These are phyloP conservation scores for Oreonectes daqikongensis DNA, from an alignment of 2,797 vertebrate genomes.

Conservation along the genomic window DNA sequence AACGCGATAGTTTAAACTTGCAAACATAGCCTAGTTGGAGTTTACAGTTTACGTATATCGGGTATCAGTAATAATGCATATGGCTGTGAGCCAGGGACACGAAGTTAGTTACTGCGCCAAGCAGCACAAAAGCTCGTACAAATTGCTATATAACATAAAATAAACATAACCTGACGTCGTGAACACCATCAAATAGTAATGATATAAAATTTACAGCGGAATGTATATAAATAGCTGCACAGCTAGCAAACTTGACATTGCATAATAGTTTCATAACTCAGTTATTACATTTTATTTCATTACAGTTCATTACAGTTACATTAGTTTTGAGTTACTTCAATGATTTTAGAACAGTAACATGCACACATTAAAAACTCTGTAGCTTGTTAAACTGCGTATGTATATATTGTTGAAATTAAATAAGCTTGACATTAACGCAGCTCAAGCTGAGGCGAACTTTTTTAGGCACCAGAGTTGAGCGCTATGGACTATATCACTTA, in stretches of 20 bases:
- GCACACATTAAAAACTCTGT: not conserved
- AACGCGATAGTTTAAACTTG: slow-evolving; percentile 72
- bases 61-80: slow-evolving; percentile 71
- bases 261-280: not conserved
- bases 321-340: slow-evolving; percentile 7
- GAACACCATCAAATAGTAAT: not conserved
- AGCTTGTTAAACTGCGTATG: not conserved
- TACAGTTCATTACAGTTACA: too few relatives aligned
- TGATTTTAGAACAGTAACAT: not conserved
- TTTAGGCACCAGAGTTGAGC: slow-evolving; percentile 34
- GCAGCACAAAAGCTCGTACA: not conserved
- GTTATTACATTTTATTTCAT: not conserved
- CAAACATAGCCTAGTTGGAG: too few relatives aligned
- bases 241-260: not conserved
- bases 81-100: slow-evolving; percentile 11
- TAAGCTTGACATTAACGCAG: slow-evolving; percentile 3
- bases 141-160: not conserved
- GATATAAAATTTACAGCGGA: not conserved
- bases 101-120: not conserved
- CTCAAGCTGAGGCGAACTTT: slow-evolving; percentile 36
- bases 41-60: slow-evolving; percentile 56
- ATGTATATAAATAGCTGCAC: not conserved
- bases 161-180: not conserved
- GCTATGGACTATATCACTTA: slow-evolving; percentile 70
- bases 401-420: not conserved